Conservation (phyloP, 2,888 invertebrate genomes). For the Drosophila neutralis region DNA sequence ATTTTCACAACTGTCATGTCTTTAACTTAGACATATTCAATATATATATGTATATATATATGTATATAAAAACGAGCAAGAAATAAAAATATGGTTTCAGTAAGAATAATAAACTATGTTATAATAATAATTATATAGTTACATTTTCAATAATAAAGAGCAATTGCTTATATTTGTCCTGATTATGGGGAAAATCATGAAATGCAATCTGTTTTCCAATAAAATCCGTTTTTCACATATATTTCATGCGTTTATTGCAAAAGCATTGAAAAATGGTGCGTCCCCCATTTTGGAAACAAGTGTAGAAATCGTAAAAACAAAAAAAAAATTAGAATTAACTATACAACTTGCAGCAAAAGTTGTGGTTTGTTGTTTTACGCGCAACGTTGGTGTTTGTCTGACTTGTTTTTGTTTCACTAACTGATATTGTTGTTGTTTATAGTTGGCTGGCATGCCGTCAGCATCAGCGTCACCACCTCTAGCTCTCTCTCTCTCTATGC, state of each 20-base stretch:
- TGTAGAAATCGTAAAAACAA: constrained; percentile 34
- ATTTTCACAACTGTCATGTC: neutral
- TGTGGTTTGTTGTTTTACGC: constrained; percentile 39
- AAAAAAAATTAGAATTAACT: constrained; percentile 53
- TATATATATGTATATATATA: no score
- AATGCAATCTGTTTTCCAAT: neutral
- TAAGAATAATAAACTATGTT: neutral
- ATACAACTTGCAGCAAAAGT: constrained; percentile 56
- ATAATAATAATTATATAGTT: neutral
- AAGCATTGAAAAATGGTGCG: constrained; percentile 1
- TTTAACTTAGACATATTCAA: neutral
- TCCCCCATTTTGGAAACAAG: constrained; percentile 19
- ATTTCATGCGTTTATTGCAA: constrained; percentile 2
- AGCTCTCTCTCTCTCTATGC: neutral
- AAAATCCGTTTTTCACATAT: neutral
- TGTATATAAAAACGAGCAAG: neutral
- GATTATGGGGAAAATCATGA: neutral
- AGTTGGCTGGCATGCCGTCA: constrained; percentile 53
- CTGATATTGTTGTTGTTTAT: constrained; percentile 13
- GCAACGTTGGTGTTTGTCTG: constrained; percentile 57
- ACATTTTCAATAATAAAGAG: neutral
- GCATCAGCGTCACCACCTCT: constrained; percentile 39
- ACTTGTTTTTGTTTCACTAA: constrained; percentile 44
- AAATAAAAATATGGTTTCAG: neutral
- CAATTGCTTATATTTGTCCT: neutral